phyloP scores from a whole-genome alignment of 2,797 vertebrate genomes.

The Squalus acanthias region DNA sequence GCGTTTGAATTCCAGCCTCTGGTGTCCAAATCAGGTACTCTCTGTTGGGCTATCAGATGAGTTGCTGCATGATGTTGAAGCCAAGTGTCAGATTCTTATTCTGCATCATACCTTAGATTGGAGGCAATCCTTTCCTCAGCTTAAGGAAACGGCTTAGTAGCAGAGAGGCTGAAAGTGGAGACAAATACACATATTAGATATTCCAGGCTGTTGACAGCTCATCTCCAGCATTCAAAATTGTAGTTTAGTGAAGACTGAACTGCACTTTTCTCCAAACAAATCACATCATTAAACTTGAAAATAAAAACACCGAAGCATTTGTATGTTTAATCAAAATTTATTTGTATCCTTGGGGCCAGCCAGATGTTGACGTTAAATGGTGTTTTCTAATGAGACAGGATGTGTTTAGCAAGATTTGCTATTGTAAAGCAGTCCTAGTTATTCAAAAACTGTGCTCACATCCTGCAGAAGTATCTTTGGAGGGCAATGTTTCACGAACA shows the following conservation, averaged over 20 bases:
- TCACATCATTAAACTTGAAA: constrained; percentile 41
- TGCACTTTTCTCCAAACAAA: constrained; percentile 1
- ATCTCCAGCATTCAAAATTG: not conserved
- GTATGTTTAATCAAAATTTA: constrained; percentile 67
- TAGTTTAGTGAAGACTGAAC: not conserved
- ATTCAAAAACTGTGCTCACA: constrained; percentile 48
- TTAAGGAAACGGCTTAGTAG: not conserved
- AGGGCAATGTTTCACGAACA: constrained; percentile 1
- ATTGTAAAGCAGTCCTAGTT: constrained; percentile 55
- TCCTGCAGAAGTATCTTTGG: constrained; percentile 39
- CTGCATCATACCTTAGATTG: not conserved
- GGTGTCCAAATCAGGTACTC: not conserved
- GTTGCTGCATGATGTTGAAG: not conserved
- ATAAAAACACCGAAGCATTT: constrained; percentile 39
- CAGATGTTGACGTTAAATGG: constrained; percentile 60
- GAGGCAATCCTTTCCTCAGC: not conserved
- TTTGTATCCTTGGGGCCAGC: constrained; percentile 72
- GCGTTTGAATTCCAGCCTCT: not conserved
- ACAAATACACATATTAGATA: not conserved
- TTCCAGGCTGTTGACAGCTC: not conserved
- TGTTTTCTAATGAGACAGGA: constrained; percentile 58
- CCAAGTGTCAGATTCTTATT: not conserved
- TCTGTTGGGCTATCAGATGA: not conserved
- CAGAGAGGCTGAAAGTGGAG: not conserved
- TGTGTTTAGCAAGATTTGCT: constrained; percentile 57